Percentiles rank a stretch among this genome's conserved stretches.
These are phyloP conservation scores for Melieria omissa DNA, from an alignment of 2,888 invertebrate genomes.

Conservation along the genomic window DNA sequence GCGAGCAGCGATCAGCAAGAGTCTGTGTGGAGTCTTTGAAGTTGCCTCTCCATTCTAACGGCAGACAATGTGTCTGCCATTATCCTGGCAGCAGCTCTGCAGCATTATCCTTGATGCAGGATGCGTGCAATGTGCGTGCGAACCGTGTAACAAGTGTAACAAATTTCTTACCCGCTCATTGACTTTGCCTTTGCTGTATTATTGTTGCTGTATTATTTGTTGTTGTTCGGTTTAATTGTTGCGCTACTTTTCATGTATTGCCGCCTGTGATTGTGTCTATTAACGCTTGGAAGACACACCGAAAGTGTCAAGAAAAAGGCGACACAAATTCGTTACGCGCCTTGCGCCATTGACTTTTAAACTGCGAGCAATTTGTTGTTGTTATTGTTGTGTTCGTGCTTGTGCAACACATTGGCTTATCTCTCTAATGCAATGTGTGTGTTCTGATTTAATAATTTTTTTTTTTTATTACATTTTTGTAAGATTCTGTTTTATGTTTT, in stretches of 20 bases:
- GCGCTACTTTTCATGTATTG: not conserved
- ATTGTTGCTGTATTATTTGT: not conserved
- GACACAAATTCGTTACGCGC: conserved; percentile 62
- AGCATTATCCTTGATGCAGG: not conserved
- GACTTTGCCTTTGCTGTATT: conserved; percentile 5
- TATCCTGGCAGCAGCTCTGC: too few species aligned
- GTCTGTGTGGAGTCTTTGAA: too few species aligned
- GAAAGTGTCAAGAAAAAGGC: conserved; percentile 50
- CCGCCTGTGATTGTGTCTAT: not conserved
- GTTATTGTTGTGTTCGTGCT: too few species aligned
- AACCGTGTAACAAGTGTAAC: conserved; percentile 44
- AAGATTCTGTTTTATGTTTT: too few species aligned
- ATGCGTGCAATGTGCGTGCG: conserved; percentile 32
- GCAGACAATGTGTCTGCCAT: too few species aligned
- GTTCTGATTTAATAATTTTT: too few species aligned
- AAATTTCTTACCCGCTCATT: conserved; percentile 31
- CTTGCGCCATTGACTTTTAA: not conserved
- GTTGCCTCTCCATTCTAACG: too few species aligned
- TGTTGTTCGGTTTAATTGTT: not conserved
- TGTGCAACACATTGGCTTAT: not conserved
- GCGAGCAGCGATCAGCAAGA: too few species aligned
- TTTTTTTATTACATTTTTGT: too few species aligned
- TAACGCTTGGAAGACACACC: conserved; percentile 3
- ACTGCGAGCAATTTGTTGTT: not conserved
- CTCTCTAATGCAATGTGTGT: too few species aligned